These are phyloP conservation scores for Meriones psammophilus DNA, from an alignment of 2,797 vertebrate genomes.

Conservation along the genomic window DNA sequence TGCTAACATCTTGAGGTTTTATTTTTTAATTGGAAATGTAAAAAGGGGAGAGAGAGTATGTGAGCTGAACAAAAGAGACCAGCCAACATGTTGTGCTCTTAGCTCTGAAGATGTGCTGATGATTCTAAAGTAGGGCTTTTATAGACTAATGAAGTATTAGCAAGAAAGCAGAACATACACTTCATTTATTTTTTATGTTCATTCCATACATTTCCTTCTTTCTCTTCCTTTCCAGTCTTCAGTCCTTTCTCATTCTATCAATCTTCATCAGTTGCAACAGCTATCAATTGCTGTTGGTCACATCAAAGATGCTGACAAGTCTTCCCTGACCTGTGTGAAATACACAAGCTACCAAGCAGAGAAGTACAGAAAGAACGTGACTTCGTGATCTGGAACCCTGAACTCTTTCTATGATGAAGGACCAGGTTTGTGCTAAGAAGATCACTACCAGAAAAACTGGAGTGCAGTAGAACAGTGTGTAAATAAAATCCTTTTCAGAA, in stretches of 20 bases:
- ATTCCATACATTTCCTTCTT: not conserved
- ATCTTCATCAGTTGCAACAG: not conserved
- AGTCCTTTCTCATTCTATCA: not conserved
- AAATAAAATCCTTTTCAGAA: not conserved
- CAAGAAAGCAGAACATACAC: not conserved
- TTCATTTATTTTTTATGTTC: not conserved
- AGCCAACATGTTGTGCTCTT: not conserved
- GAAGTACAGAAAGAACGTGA: not conserved
- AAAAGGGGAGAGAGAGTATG: not conserved
- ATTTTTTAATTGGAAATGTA: not conserved
- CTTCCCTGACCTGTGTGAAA: not conserved
- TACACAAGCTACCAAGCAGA: not conserved
- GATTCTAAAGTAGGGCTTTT: not conserved
- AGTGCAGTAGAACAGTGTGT: not conserved
- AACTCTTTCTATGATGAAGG: not conserved
- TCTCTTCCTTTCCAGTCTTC: not conserved
- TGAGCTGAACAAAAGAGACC: not conserved
- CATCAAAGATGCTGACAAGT: not conserved
- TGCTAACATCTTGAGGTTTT: not conserved
- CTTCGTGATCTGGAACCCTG: rapidly evolving
- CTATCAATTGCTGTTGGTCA: not conserved
- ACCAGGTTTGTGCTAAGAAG: not conserved
- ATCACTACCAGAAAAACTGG: not conserved
- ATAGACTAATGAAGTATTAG: not conserved
- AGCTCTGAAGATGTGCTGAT: not conserved